Base-by-base conservation (phyloP, 2,113 vertebrate genomes). In the Melanocharis versteri region DNA sequence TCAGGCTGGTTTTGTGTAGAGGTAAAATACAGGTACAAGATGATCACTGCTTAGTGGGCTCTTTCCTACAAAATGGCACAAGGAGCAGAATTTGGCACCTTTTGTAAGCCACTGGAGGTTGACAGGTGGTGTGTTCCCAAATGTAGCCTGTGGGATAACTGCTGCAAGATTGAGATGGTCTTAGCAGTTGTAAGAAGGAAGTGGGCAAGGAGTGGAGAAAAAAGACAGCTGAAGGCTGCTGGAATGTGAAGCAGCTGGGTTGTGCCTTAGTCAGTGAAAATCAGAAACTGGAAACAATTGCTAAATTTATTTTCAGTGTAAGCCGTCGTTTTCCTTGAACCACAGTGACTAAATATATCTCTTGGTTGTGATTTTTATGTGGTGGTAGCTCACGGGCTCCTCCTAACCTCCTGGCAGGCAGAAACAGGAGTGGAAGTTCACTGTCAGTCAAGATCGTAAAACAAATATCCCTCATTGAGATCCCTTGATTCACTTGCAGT, bases 271-370 rank as follows among this genome's bases (percentile, higher is more conserved):
- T 91, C 89, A 94, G 90, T 94, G 89, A 91, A 77, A 92, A 91
- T 83, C 79, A 95, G 90, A 96, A 73, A 77, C 78, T 95, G 96
- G 93, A 94, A 91, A 97, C 94, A 96, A 53, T 96, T 94, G 83
- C 89, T 81, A 81, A 89, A 83, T 97, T 97, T 97, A 94, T 96
- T 96, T 97, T 89, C 95, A 85, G 78, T 70, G 39, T 94, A 92
- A 94, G 89, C 79, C 66, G 3, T 96, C 42, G 3, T 95, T 96
- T 96, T 95, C 79, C 82, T 92, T 93, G 75, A 92, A 90, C 92
- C 81, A 8, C 95, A 80, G 13, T 30, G 91, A 48, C 94, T 96
- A 95, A 96, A 96, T 93, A 96, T 96, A 96, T 86, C 89, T 84
- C 5, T 72, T 88, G 79, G 89, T 94, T 91, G 84, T 72, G 81